phyloP scores from a whole-genome alignment of 2,113 vertebrate genomes.

The Herpailurus yagouaroundi region DNA sequence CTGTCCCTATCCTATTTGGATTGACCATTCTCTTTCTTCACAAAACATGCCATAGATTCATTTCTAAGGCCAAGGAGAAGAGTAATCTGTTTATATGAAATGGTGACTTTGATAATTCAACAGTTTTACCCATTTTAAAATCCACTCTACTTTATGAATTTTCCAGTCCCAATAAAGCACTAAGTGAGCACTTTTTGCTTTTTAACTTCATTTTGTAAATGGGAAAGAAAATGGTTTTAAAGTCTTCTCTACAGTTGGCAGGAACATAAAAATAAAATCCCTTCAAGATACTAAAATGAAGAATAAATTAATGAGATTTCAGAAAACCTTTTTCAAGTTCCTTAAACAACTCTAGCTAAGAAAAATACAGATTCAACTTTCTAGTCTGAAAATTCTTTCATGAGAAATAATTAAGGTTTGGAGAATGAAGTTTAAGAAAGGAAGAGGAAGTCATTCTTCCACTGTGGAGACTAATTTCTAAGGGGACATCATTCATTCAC shows the following conservation, averaged over 20 bases:
- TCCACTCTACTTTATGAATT: neutral
- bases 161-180: neutral
- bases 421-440: neutral
- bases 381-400: neutral
- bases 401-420: neutral
- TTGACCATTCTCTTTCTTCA: neutral
- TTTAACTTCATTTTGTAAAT: neutral
- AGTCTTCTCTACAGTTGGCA: neutral
- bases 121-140: neutral
- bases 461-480: neutral
- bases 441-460: neutral
- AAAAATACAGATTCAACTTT: conserved; percentile 18
- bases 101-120: neutral
- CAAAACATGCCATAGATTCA: neutral
- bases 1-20: neutral
- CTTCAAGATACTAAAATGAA: conserved; percentile 16
- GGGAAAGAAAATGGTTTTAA: neutral
- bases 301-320: conserved; percentile 38
- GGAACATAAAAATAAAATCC: neutral
- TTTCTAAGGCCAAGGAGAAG: neutral
- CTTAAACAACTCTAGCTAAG: neutral
- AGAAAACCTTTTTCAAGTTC: conserved; percentile 11
- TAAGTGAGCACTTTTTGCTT: neutral
- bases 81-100: neutral
- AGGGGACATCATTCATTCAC: neutral